Evolutionary conservation across 2,888 invertebrate genomes (phyloP), one percentile per base, ranked within the genome.

Genomic region (Suillia variegata): DNA sequence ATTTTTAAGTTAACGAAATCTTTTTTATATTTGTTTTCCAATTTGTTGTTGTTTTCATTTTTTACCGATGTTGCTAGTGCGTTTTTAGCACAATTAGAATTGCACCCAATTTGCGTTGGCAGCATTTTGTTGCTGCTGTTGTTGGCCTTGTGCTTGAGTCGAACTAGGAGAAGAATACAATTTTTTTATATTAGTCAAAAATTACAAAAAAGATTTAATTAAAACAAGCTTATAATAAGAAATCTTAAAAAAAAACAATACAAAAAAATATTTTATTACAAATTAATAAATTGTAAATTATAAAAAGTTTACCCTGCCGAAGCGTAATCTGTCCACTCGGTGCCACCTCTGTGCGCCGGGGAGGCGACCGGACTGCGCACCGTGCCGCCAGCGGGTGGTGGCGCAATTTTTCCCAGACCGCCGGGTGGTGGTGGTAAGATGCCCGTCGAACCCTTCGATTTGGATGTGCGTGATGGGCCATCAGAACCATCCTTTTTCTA

Each of bases 401-500:
- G 90, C 15, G 91, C 88, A 62, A 91, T 85, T 80, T 89, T 90
- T 26, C 74, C 79, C 18, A 78, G 62, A 1, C 90, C 87, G 45
- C 90, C 89, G 1, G 93, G 92, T 10, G 96, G 95, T 5, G 96
- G 96, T 34, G 96, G 96, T 55, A 94, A 87, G 59, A 92, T 83
- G 2, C 87, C 86, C 1, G 85, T 83, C 22, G 87, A 85, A 4
- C 87, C 80, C 70, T 87, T 87, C 54, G 78, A 69, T 61, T 89
- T 90, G 2, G 89, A 84, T 73, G 89, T 89, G 61, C 88, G 87
- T 13, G 80, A 75, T 48, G 87, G 74, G 38, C 85, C 86, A 76
- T 94, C 94, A 54, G 87, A 87, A 20, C 94, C 94, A 82, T 94
- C 94, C 81, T 93, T 94, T 85, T 94, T 94, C 93, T 94, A 76